Evolutionary conservation across 1,140 invertebrate genomes (phyloP), one percentile per base, ranked within the genome.

Genomic region (Lysiphlebus fabarum): DNA sequence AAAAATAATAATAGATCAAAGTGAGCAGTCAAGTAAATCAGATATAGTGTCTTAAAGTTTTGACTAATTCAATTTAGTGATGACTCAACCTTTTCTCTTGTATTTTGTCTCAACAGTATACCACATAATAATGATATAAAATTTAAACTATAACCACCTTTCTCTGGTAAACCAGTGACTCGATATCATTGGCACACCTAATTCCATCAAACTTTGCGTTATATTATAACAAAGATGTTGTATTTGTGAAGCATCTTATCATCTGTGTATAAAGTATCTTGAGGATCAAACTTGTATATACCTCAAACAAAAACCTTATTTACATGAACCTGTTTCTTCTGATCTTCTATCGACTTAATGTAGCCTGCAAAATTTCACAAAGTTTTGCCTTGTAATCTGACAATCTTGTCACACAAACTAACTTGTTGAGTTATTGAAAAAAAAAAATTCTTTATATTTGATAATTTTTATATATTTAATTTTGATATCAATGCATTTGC

Each of bases 1-100:
- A 62, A 54, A 59, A 65, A 68, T 70, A 68, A 70, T 70, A 68
- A 66, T 59, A 54, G 45, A 61, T 64, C 62, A 68, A 70, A 70
- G 68, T 64, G 65, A 58, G 62, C 66, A 65, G 50, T 60, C 59
- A 63, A 62, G 63, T 60, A 58, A 60, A 36, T 48, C 60, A 37
- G 43, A 37, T 51, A 37, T 51, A 53, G 61, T 54, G 53, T 62
- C 17, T 26, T 26, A 26, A 26, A 26, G 17, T 26, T 53, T 45
- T 40, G 64, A 68, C 64, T 70, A 70, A 70, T 68, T 63, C 59
- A 62, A 62, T 67, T 66, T 68, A 44, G 40, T 47, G 53, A 49
- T n/a, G 26, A 43, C 36, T 17, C 17, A 26, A 26, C 17, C 38
- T 42, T 1, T 36, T 10, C 43, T 36, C 36, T 33, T 11, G 49